phyloP scores from a whole-genome alignment of 2,113 vertebrate species.

The Tricholaema leucomelas region DNA sequence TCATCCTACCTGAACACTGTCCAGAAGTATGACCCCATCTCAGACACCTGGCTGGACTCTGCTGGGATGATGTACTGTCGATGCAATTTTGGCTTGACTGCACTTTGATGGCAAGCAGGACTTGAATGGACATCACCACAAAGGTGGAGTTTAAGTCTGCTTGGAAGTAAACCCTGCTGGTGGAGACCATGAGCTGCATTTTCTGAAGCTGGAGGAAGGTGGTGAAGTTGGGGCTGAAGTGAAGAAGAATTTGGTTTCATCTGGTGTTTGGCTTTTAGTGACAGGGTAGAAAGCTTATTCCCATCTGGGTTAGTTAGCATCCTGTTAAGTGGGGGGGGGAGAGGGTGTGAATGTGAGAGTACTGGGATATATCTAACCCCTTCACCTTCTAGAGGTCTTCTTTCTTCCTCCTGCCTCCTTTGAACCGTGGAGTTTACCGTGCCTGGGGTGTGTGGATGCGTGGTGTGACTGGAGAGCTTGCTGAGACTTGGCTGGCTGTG shows the following conservation, averaged over 20 bases:
- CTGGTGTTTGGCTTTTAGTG: background rate
- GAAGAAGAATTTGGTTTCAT: background rate
- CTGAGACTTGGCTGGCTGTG: background rate
- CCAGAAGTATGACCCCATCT: conserved; percentile 93
- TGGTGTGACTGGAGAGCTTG: background rate
- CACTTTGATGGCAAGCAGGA: conserved; percentile 83
- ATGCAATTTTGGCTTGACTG: conserved; percentile 96
- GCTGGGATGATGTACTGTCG: conserved; percentile 96
- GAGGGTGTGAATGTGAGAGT: background rate
- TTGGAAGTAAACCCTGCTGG: conserved; percentile 32
- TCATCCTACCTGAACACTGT: conserved; percentile 97
- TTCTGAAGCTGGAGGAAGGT: conserved; percentile 3
- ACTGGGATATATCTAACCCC: background rate
- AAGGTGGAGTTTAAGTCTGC: background rate
- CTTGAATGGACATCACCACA: conserved; percentile 27
- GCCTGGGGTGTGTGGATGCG: background rate
- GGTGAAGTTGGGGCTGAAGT: background rate
- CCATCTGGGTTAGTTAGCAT: background rate
- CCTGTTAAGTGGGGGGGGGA: background rate
- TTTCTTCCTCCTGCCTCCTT: conserved; percentile 55
- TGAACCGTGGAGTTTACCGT: conserved; percentile 5
- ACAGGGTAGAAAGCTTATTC: background rate
- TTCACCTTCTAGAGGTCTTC: background rate
- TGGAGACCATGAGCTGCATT: conserved; percentile 30
- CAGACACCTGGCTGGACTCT: conserved; percentile 94